Evolutionary conservation across 2,888 invertebrate genomes (phyloP).

Genomic region (Erebia palarica): DNA sequence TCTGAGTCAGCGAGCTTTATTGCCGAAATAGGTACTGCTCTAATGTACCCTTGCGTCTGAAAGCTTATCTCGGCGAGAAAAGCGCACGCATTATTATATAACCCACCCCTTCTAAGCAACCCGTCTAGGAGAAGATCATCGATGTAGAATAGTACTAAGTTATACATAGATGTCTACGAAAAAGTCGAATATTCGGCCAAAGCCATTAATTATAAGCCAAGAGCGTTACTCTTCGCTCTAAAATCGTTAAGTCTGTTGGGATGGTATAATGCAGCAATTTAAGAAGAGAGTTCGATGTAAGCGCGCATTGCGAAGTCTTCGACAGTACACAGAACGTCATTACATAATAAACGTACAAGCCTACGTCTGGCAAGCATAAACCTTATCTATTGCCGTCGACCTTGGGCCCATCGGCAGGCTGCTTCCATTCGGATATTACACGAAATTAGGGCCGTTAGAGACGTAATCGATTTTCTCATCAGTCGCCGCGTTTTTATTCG

Average conservation of each 20-base stretch:
- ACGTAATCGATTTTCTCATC: slow-evolving; percentile 37
- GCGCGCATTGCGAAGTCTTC: slow-evolving; percentile 50
- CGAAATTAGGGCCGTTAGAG: slow-evolving; percentile 30
- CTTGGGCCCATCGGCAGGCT: slow-evolving; percentile 38
- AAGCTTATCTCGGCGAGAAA: slow-evolving; percentile 53
- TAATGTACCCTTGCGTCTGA: slow-evolving; percentile 55
- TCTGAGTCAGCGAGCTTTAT: slow-evolving; percentile 28
- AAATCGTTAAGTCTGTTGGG: too few species aligned
- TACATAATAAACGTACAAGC: slow-evolving; percentile 51
- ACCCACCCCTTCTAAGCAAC: not conserved
- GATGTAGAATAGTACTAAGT: too few species aligned
- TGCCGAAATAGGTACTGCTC: slow-evolving; percentile 51
- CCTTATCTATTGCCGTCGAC: slow-evolving; percentile 40
- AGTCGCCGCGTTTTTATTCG: slow-evolving; percentile 31
- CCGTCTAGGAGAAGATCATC: not conserved
- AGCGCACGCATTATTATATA: slow-evolving; percentile 63
- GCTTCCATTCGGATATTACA: slow-evolving; percentile 33
- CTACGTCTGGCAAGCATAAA: slow-evolving; percentile 50
- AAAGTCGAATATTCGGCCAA: too few species aligned
- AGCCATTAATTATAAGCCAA: too few species aligned
- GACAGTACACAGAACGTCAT: slow-evolving; percentile 43
- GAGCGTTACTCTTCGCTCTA: too few species aligned
- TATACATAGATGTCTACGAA: too few species aligned
- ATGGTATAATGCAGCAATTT: too few species aligned
- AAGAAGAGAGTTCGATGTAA: slow-evolving; percentile 8